phyloP scores from a whole-genome alignment of 1,140 invertebrate genomes.

The Plectrocnemia conspersa region DNA sequence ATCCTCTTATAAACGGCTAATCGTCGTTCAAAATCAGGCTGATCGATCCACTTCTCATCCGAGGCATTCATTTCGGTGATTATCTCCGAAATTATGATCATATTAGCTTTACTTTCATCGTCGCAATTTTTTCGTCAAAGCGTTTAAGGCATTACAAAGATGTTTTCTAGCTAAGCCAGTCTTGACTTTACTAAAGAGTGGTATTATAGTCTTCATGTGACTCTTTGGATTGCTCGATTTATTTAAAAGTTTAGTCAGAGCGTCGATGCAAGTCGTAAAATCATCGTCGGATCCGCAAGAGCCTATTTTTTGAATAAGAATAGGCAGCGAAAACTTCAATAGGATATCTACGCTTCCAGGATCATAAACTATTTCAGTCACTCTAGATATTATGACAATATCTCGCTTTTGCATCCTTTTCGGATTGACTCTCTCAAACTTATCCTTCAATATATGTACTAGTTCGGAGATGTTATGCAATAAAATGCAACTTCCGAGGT shows the following conservation, averaged over 20 bases:
- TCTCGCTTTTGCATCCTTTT: conserved; percentile 62
- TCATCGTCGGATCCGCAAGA: conserved; percentile 59
- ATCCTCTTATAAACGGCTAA: conserved; percentile 69
- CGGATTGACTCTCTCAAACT: conserved; percentile 55
- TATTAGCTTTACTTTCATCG: conserved; percentile 7
- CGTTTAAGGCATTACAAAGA: conserved; percentile 55
- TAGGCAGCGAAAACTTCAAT: conserved; percentile 67
- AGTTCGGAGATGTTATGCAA: conserved; percentile 69
- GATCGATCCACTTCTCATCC: conserved; percentile 80
- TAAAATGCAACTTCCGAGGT: conserved; percentile 69
- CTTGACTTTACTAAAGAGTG: conserved; percentile 60
- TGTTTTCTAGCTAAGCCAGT: conserved; percentile 59
- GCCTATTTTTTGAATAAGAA: conserved; percentile 63
- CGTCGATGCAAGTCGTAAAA: conserved; percentile 57
- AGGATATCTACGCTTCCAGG: conserved; percentile 62
- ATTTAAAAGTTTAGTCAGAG: conserved; percentile 67
- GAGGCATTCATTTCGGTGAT: conserved; percentile 77
- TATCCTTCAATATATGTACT: conserved; percentile 65
- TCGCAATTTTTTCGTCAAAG: conserved; percentile 46
- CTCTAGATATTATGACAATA: conserved; percentile 71
- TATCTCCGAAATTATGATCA: conserved; percentile 45
- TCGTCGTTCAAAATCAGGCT: conserved; percentile 83
- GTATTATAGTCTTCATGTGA: conserved; percentile 63
- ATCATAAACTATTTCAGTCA: conserved; percentile 68
- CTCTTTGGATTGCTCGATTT: conserved; percentile 60